Evolutionary conservation across 2,797 vertebrate genomes (phyloP).

Genomic region (Cheirogaleus major): DNA sequence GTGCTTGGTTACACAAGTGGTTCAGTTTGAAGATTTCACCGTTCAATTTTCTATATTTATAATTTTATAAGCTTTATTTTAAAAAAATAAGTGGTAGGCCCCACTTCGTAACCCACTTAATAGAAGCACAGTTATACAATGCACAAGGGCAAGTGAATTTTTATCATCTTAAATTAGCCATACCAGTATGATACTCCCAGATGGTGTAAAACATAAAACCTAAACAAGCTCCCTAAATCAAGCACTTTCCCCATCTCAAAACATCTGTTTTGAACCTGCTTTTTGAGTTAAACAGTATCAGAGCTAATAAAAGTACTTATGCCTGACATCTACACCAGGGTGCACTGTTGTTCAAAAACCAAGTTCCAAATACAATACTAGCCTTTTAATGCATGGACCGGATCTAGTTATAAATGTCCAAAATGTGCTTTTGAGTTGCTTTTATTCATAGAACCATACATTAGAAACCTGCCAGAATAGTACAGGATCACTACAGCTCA

Average conservation of each 20-base stretch:
- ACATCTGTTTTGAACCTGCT: background rate
- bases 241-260: background rate
- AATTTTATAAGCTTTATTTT: background rate
- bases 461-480: background rate
- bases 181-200: background rate
- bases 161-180: background rate
- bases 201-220: background rate
- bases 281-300: background rate
- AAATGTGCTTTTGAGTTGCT: background rate
- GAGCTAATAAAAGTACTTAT: background rate
- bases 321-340: constrained; percentile 10
- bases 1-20: background rate
- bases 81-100: background rate
- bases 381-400: background rate
- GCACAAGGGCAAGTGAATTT: background rate
- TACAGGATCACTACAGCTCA: background rate
- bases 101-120: background rate
- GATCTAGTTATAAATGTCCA: background rate
- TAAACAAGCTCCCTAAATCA: background rate
- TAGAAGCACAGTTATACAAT: background rate
- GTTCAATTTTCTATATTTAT: background rate
- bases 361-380: background rate
- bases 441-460: background rate
- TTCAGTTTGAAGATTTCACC: background rate
- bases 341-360: constrained; percentile 3